Conservation (phyloP, 2,113 vertebrate species). For the Chloropsis cyanopogon region DNA sequence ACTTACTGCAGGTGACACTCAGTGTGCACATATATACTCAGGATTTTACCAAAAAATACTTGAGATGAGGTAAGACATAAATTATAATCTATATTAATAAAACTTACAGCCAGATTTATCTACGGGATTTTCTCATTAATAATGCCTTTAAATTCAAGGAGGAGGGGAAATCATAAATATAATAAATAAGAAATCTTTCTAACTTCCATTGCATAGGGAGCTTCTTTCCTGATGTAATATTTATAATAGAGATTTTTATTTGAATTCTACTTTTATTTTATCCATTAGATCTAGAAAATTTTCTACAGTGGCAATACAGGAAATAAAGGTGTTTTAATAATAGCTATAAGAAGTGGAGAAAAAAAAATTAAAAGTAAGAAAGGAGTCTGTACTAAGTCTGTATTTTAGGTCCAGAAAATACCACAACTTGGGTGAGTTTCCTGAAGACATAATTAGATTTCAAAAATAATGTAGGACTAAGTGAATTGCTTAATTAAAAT, state of each 20-base stretch:
- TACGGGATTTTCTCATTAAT: not conserved
- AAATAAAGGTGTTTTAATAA: conserved; percentile 54
- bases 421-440: conserved; percentile 29
- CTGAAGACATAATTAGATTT: conserved; percentile 49
- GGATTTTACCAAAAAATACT: not conserved
- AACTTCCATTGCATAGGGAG: not conserved
- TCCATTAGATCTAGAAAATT: conserved; percentile 13
- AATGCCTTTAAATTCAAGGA: conserved; percentile 15
- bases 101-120: not conserved
- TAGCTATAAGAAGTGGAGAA: not conserved
- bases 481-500: conserved; percentile 71
- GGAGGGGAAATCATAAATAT: not conserved
- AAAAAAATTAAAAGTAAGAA: not conserved
- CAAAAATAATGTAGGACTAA: conserved; percentile 53
- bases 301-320: not conserved
- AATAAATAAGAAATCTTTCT: not conserved
- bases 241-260: not conserved
- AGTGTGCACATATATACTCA: not conserved
- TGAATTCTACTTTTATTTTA: conserved; percentile 28
- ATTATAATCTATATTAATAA: not conserved
- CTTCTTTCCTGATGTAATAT: not conserved
- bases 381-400: not conserved
- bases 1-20: not conserved
- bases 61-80: not conserved
- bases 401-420: conserved; percentile 17